Evolutionary conservation across 2,888 invertebrate species (phyloP).

Genomic region (Caenorhabditis uteleia): DNA sequence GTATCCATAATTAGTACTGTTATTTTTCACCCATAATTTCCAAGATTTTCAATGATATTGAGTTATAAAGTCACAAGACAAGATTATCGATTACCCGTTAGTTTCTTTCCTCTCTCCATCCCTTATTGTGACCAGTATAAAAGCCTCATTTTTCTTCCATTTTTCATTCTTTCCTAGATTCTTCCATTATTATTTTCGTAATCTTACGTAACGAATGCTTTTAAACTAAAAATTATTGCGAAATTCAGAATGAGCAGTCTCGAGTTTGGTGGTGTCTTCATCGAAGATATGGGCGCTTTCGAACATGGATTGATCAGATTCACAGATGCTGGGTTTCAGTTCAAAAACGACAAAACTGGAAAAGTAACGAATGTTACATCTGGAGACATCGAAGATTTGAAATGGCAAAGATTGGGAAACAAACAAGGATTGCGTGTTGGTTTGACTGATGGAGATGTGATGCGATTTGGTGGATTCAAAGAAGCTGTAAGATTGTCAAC

Average conservation of each 20-base stretch:
- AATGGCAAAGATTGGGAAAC: slow-evolving; percentile 89
- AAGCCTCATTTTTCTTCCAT: too few relatives aligned
- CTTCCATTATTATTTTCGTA: too few relatives aligned
- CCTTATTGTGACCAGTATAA: too few relatives aligned
- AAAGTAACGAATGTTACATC: slow-evolving; percentile 80
- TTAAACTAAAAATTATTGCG: not conserved
- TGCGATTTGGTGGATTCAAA: slow-evolving; percentile 91
- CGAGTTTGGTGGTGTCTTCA: slow-evolving; percentile 55
- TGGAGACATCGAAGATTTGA: slow-evolving; percentile 85
- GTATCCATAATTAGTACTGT: too few relatives aligned
- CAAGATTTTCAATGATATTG: too few relatives aligned
- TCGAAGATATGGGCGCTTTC: slow-evolving; percentile 63
- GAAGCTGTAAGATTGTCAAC: slow-evolving; percentile 71
- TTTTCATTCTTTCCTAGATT: too few relatives aligned
- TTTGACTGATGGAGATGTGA: slow-evolving; percentile 85
- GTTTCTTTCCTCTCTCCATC: too few relatives aligned
- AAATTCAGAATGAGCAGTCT: slow-evolving; percentile 18
- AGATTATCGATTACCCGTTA: too few relatives aligned
- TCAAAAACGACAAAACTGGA: slow-evolving; percentile 94
- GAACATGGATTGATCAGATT: slow-evolving; percentile 83
- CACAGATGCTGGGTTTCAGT: slow-evolving; percentile 86
- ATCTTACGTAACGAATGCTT: too few relatives aligned
- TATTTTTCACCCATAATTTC: too few relatives aligned
- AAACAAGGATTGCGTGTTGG: slow-evolving; percentile 88
- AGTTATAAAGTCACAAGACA: too few relatives aligned